Evolutionary conservation across 2,888 invertebrate genomes (phyloP).

Genomic region (Hirtodrosophila confusa): DNA sequence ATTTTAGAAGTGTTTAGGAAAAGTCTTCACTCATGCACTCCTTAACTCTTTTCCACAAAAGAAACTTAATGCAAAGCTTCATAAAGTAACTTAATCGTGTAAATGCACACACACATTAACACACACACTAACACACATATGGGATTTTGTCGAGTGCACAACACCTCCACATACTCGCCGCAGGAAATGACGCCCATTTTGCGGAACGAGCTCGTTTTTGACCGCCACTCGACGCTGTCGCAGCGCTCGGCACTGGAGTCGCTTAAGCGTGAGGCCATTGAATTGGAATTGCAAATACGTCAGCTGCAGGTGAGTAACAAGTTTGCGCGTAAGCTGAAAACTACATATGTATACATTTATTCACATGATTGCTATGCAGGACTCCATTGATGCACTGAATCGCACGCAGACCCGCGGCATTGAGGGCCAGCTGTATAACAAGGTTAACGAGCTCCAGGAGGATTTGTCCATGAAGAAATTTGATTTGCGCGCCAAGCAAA

Average conservation of each 20-base stretch:
- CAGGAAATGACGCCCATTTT: constrained; percentile 90
- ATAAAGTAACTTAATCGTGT: no score
- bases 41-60: no score
- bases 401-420: constrained; percentile 91
- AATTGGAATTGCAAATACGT: constrained; percentile 93
- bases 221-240: constrained; percentile 89
- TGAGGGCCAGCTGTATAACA: constrained; percentile 94
- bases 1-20: no score
- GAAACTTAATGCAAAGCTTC: no score
- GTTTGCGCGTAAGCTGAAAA: constrained; percentile 12
- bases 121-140: background rate
- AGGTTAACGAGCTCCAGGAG: constrained; percentile 97
- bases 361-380: constrained; percentile 85
- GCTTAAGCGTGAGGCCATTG: constrained; percentile 92
- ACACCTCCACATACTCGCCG: constrained; percentile 13
- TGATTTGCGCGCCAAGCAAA: constrained; percentile 95
- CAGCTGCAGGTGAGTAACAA: constrained; percentile 87
- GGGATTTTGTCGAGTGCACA: background rate
- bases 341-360: constrained; percentile 3
- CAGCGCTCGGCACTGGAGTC: constrained; percentile 90
- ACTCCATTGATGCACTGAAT: constrained; percentile 92
- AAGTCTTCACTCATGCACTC: no score
- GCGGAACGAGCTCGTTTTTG: constrained; percentile 93
- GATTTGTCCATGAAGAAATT: constrained; percentile 97
- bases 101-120: no score